Evolutionary conservation across 1,140 invertebrate genomes (phyloP), one percentile per base, ranked within the genome.

Genomic region (Mycetomoellerius zeteki): DNA sequence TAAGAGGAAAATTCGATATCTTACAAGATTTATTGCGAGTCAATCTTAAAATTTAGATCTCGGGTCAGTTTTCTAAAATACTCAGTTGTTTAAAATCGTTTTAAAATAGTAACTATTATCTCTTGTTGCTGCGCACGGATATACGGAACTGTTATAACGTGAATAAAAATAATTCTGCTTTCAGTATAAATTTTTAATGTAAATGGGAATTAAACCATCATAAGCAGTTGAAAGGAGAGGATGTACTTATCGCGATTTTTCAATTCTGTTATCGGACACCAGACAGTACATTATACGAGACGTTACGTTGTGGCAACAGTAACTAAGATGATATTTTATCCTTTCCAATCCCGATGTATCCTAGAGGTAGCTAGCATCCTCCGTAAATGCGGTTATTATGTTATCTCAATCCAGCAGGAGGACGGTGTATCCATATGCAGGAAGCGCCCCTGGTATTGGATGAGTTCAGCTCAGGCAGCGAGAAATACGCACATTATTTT

Each of bases 381-480:
- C 86, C 7, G 16, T 92, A 92, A 91, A 92, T 92, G 91, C 89
- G 87, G 91, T 92, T 90, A 92, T 92, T 92, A 92, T 90, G 88
- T 92, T 92, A 92, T 92, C 92, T 92, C 91, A 90, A 90, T 91
- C 89, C 87, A 60, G 85, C 90, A 92, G 90, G 86, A 91, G 89
- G 54, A 78, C 64, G 64, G 56, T 24, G 65, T 75, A 91, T 85
- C 85, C 86, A 81, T 86, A 86, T 86, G 76, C 76, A 86, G 71
- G 77, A 16, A 24, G 33, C 69, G 24, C 47, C 21, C 69, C 76
- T 54, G 71, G 58, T 87, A 90, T 89, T 85, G 89, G 77, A 19
- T 54, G 50, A 64, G 54, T 73, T 73, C 85, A 69, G 43, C 30
- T 60, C 37, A 77, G 30, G 21, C 58, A 50, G 75, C 21, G 78